phyloP scores from a whole-genome alignment of 2,113 vertebrate species.

The Lophochroa leadbeateri region DNA sequence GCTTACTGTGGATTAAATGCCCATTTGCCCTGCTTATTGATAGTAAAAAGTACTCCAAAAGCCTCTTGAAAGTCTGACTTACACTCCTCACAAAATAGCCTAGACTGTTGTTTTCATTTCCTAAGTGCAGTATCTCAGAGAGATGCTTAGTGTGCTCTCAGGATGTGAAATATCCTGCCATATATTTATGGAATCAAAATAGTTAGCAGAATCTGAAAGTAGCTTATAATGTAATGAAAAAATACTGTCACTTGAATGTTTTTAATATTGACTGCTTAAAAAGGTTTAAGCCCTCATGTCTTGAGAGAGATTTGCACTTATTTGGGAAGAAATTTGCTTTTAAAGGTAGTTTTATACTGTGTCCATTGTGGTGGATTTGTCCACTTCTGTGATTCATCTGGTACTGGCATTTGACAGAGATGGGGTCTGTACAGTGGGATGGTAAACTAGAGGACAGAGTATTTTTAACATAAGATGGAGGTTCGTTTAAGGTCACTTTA shows the following conservation, averaged over 20 bases:
- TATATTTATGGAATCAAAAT: background rate
- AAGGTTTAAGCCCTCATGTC: background rate
- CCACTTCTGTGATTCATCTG: background rate
- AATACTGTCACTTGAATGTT: background rate
- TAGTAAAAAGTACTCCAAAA: background rate
- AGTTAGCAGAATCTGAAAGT: background rate
- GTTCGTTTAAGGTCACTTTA: background rate
- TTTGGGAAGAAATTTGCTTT: background rate
- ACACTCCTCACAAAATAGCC: background rate
- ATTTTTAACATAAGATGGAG: background rate
- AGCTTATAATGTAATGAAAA: background rate
- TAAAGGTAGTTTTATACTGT: background rate
- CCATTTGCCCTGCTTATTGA: background rate
- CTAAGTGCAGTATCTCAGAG: background rate
- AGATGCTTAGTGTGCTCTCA: background rate
- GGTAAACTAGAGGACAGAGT: background rate
- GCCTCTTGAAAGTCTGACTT: background rate
- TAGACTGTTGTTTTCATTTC: background rate
- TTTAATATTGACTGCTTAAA: background rate
- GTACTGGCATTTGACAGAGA: background rate
- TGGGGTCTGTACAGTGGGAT: background rate
- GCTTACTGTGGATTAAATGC: background rate
- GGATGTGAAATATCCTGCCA: background rate
- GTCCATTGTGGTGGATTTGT: background rate
- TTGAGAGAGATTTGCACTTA: background rate